A percentile compares a stretch with the other conserved stretches of the same genome.
phyloP scores from a whole-genome alignment of 1,140 invertebrate genomes.

The Drosophila setifemur region DNA sequence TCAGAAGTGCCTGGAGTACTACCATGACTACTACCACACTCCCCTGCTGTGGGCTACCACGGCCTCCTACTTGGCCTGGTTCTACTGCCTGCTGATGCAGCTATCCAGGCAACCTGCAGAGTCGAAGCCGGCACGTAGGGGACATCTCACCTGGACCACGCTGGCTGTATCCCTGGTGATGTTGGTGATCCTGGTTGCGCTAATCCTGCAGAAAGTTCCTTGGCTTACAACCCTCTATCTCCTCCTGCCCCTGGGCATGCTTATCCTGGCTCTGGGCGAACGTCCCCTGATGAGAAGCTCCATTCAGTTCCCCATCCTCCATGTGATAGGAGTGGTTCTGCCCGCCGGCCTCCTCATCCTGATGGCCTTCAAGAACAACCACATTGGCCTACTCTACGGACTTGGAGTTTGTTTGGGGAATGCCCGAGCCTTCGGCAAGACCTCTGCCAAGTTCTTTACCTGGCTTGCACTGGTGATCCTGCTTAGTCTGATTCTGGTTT shows the following conservation, averaged over 20 bases:
- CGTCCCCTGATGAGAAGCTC: not conserved
- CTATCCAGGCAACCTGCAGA: not conserved
- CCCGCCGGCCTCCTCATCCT: constrained; percentile 62
- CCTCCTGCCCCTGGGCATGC: constrained; percentile 58
- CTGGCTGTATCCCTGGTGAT: constrained; percentile 10
- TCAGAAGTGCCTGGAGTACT: constrained; percentile 87
- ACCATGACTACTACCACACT: constrained; percentile 89
- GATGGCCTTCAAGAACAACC: constrained; percentile 24
- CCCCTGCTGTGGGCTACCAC: constrained; percentile 85
- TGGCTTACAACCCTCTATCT: constrained; percentile 52
- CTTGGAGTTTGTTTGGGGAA: constrained; percentile 25
- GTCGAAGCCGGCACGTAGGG: not conserved
- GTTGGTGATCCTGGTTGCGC: not conserved
- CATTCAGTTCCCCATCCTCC: not conserved
- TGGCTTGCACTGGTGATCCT: constrained; percentile 40
- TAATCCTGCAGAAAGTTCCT: constrained; percentile 51
- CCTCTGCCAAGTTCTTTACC: constrained; percentile 29
- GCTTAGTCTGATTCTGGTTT: constrained; percentile 86
- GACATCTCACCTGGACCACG: not conserved
- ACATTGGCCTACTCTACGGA: constrained; percentile 42
- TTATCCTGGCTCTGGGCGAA: constrained; percentile 40
- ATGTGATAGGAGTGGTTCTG: constrained; percentile 16
- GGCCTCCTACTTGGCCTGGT: constrained; percentile 88
- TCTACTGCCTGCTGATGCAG: constrained; percentile 73
- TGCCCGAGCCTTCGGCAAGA: constrained; percentile 13